phyloP scores from a whole-genome alignment of 2,888 invertebrate genomes.

The Sipha maydis region DNA sequence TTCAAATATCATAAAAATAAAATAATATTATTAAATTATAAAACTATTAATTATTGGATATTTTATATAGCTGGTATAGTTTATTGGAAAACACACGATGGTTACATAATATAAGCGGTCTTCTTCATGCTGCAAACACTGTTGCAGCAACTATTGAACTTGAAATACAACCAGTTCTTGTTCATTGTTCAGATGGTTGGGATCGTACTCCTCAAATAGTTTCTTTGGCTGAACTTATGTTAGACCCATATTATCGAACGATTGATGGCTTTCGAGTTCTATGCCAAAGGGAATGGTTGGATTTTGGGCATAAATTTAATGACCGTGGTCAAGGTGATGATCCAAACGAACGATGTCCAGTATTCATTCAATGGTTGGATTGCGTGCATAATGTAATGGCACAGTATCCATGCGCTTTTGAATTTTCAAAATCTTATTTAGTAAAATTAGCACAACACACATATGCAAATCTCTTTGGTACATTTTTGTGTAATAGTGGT shows the following conservation, averaged over 20 bases:
- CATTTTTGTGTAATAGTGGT: constrained; percentile 90
- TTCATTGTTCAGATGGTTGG: constrained; percentile 99
- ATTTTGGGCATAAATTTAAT: constrained; percentile 97
- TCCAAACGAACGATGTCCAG: constrained; percentile 94
- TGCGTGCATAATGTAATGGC: constrained; percentile 90
- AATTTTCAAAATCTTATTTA: constrained; percentile 93
- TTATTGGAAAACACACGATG: constrained; percentile 89
- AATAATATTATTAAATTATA: too few species aligned
- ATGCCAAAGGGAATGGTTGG: constrained; percentile 96
- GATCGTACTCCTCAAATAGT: constrained; percentile 98
- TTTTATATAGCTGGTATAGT: constrained; percentile 82
- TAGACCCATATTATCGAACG: constrained; percentile 95
- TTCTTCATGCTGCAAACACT: constrained; percentile 82
- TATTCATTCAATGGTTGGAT: constrained; percentile 98
- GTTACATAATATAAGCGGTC: constrained; percentile 88
- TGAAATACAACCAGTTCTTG: constrained; percentile 88
- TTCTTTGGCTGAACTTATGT: constrained; percentile 87
- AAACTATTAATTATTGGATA: background rate
- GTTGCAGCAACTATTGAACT: constrained; percentile 83
- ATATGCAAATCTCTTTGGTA: constrained; percentile 96
- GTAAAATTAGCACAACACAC: constrained; percentile 95
- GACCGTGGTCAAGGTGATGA: constrained; percentile 90
- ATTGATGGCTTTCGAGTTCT: constrained; percentile 93
- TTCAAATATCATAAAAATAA: background rate
- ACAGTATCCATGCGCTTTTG: constrained; percentile 93